Conservation (phyloP, 2,888 invertebrate genomes). For the Sisyra terminalis region DNA sequence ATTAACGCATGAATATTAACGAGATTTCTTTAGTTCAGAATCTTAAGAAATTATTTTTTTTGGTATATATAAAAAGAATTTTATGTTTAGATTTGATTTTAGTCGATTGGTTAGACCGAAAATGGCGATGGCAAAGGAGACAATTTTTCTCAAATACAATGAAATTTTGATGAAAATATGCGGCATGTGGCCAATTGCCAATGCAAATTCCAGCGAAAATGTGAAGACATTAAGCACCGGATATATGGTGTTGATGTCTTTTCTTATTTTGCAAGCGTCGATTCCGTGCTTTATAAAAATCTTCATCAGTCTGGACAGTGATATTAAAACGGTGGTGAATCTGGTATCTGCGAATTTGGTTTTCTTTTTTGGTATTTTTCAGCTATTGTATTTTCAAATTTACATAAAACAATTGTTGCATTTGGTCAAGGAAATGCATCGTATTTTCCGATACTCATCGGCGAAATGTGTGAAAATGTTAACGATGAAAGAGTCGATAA, state of each 20-base stretch:
- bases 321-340: not conserved
- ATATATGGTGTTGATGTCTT: not conserved
- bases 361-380: not conserved
- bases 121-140: too few relatives aligned
- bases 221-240: not conserved
- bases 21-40: too few relatives aligned
- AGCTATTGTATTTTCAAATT: slow-evolving; percentile 1
- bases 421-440: not conserved
- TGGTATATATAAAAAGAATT: too few relatives aligned
- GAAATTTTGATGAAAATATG: not conserved
- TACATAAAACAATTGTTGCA: not conserved
- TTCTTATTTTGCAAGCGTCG: not conserved
- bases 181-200: not conserved
- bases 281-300: not conserved
- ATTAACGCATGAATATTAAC: too few relatives aligned
- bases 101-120: too few relatives aligned
- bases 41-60: too few relatives aligned
- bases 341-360: not conserved
- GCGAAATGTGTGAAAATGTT: not conserved
- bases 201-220: not conserved
- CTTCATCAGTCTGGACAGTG: not conserved
- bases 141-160: too few relatives aligned
- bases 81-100: too few relatives aligned
- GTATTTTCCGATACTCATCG: not conserved
- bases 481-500: not conserved